Evolutionary conservation across 2,888 invertebrate species (phyloP).

Genomic region (Hydrotaea cyrtoneurina): DNA sequence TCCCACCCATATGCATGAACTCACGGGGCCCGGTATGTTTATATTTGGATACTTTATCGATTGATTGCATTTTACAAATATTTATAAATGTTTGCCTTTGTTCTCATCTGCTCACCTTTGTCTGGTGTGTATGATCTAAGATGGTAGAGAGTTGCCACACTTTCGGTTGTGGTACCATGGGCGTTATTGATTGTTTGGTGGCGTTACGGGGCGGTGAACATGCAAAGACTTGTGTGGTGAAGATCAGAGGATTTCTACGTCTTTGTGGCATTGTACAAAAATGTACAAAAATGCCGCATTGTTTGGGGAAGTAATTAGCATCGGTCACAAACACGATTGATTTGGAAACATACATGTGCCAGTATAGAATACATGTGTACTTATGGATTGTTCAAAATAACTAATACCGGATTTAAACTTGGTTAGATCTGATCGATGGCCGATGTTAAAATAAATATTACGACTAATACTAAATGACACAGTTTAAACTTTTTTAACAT

Average conservation of each 20-base stretch:
- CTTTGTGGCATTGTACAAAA: conserved; percentile 16
- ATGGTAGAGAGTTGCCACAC: conserved; percentile 54
- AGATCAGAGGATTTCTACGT: not conserved
- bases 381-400: conserved; percentile 26
- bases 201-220: conserved; percentile 53
- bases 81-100: conserved; percentile 67
- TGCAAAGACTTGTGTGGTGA: conserved; percentile 16
- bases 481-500: no score
- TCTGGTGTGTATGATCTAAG: not conserved
- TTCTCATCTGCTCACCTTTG: not conserved
- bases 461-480: no score
- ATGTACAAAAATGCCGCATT: conserved; percentile 30
- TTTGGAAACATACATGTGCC: not conserved
- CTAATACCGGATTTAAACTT: conserved; percentile 29
- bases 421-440: not conserved
- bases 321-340: conserved; percentile 4
- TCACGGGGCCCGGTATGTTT: conserved; percentile 14
- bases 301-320: conserved; percentile 48
- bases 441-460: not conserved
- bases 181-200: conserved; percentile 57
- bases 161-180: conserved; percentile 32
- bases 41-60: conserved; percentile 78
- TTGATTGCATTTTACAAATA: conserved; percentile 77
- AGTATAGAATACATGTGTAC: not conserved
- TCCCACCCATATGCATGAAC: no score